Evolutionary conservation across 2,113 vertebrate species (phyloP).

Genomic region (Tenrec ecaudatus): DNA sequence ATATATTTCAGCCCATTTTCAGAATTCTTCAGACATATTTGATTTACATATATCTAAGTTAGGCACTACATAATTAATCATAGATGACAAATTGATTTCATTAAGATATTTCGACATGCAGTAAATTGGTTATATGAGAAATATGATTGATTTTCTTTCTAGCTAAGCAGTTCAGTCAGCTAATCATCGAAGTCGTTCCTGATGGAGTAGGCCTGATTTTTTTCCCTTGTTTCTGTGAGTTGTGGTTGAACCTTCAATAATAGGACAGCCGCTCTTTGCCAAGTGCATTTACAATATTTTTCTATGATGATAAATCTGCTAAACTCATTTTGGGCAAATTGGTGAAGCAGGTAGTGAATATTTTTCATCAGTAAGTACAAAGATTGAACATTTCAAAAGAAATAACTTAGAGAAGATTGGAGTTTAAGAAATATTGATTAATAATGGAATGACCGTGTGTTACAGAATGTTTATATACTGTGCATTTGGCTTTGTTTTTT

Average conservation of each 20-base stretch:
- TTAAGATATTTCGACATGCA: conserved; percentile 74
- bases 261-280: neutral
- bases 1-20: conserved; percentile 65
- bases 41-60: conserved; percentile 64
- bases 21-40: conserved; percentile 57
- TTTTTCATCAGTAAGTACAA: neutral
- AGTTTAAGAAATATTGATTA: conserved; percentile 2
- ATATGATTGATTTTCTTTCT: conserved; percentile 64
- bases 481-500: conserved; percentile 34
- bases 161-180: conserved; percentile 18
- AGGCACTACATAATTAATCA: conserved; percentile 57
- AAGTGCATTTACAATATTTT: neutral
- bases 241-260: conserved; percentile 5
- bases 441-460: neutral
- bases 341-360: neutral
- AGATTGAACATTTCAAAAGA: conserved; percentile 28
- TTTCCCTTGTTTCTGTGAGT: neutral
- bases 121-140: conserved; percentile 54
- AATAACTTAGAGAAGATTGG: neutral
- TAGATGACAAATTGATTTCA: conserved; percentile 63
- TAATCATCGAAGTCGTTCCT: conserved; percentile 44
- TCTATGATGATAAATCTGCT: neutral
- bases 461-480: neutral
- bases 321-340: neutral
- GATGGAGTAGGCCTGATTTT: neutral